Evolutionary conservation across 1,140 invertebrate species (phyloP).

Genomic region (Macrobrachium nipponense): DNA sequence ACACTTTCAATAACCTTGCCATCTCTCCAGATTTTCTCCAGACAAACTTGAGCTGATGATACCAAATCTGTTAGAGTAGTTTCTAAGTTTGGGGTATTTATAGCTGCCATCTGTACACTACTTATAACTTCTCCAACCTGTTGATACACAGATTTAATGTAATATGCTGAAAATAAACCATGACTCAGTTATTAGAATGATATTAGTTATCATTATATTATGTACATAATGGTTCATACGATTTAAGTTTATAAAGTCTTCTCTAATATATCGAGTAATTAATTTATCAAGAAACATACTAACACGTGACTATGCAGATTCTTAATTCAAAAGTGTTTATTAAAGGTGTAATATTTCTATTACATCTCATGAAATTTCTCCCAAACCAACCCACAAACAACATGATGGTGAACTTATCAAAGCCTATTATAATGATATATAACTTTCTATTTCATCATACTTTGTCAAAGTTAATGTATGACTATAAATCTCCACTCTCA

Average conservation of each 20-base stretch:
- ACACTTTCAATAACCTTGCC: slow-evolving; percentile 83
- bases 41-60: slow-evolving; percentile 76
- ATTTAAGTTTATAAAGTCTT: not conserved
- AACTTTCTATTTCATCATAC: no score
- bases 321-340: no score
- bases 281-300: no score
- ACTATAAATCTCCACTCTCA: no score
- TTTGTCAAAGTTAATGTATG: no score
- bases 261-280: no score
- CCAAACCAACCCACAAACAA: no score
- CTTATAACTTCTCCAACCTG: slow-evolving; percentile 70
- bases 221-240: not conserved
- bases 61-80: slow-evolving; percentile 80
- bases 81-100: slow-evolving; percentile 76
- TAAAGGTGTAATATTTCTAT: no score
- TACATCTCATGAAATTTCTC: no score
- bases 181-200: not conserved
- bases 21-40: slow-evolving; percentile 85
- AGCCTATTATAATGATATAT: no score
- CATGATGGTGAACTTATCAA: no score
- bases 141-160: slow-evolving; percentile 38
- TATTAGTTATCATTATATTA: not conserved
- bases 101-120: slow-evolving; percentile 79
- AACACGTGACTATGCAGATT: no score
- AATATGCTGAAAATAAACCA: slow-evolving; percentile 38